Conservation (phyloP, 2,797 vertebrate genomes). For the Bothrops alternatus region DNA sequence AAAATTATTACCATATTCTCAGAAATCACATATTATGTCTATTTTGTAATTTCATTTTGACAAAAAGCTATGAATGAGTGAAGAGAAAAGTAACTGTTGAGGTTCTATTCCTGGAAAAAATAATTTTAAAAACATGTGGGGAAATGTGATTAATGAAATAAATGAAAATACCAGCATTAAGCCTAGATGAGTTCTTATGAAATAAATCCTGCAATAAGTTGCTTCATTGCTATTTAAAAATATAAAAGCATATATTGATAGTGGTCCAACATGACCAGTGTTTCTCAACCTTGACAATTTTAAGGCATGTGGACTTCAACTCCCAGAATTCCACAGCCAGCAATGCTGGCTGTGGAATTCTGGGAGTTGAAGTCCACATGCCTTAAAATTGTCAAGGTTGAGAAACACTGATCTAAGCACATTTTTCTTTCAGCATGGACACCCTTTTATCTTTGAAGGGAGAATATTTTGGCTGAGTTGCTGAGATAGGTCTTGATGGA, state of each 20-base stretch:
- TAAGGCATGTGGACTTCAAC: too few relatives aligned
- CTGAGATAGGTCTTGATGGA: neutral
- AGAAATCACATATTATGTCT: neutral
- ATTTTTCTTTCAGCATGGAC: neutral
- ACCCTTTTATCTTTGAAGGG: neutral
- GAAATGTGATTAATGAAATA: constrained; percentile 11
- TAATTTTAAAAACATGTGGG: neutral
- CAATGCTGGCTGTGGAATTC: too few relatives aligned
- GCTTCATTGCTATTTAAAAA: neutral
- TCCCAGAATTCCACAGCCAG: too few relatives aligned
- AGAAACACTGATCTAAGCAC: too few relatives aligned
- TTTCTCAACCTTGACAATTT: too few relatives aligned
- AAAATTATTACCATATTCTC: constrained; percentile 2
- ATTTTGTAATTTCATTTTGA: constrained; percentile 16
- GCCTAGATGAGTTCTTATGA: neutral
- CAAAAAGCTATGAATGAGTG: neutral
- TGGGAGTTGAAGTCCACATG: too few relatives aligned
- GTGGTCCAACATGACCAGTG: neutral
- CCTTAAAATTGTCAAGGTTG: too few relatives aligned
- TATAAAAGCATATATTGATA: neutral
- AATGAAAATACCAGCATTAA: constrained; percentile 15
- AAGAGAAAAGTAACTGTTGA: neutral
- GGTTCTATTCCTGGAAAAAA: neutral
- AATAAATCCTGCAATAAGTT: neutral
- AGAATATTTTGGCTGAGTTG: neutral